Evolutionary conservation across 2,888 invertebrate genomes (phyloP), one percentile per base, ranked within the genome.

Genomic region (Drosophila anceps): DNA sequence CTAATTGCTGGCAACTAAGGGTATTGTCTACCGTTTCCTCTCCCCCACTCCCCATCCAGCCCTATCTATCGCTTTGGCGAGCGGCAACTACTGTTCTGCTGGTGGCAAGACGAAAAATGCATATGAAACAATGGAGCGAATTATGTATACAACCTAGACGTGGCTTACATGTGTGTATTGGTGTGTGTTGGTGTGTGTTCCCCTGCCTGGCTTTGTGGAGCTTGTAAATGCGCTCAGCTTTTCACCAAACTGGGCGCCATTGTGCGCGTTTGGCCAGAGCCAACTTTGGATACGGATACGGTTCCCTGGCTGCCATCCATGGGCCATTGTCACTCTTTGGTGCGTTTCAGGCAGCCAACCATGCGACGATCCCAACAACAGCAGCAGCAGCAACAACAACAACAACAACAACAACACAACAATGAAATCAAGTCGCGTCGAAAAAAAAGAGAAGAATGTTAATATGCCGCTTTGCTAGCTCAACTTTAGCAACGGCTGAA

Each of bases 331-430:
- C 81, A 81, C 71, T 81, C 79, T 77, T 58, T 77, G 77, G 82
- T 81, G 81, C 81, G 81, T 81, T 81, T 64, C 81, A 81, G 79
- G 82, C 82, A 81, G 66, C 82, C 70, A 82, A 79, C 68, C 81
- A 82, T 82, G 82, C 77, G 74, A 82, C 71, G 73, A 81, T 69
- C 61, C 75, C 71, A 71, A 76, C 54, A 54, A 54, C 55, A 53
- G 2, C 41, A 54, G 39, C 55, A 53, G 2, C 41, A 55, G 13
- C 33, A 58, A 13, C 63, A 73, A 67, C 61, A 61, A 75, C n/a
- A 54, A 54, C 55, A 53, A 5, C 41, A 55, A n/a, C 33, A 58
- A 13, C 63, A 73, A 67, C 61, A 61, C 41, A 51, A 77, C 70
- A 71, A 75, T 72, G 55, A 60, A 75, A 64, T 73, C 68, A 67